A percentile compares a stretch with the other conserved stretches of the same genome.
phyloP scores from a whole-genome alignment of 2,113 vertebrate genomes.

The Brienomyrus longianalis region DNA sequence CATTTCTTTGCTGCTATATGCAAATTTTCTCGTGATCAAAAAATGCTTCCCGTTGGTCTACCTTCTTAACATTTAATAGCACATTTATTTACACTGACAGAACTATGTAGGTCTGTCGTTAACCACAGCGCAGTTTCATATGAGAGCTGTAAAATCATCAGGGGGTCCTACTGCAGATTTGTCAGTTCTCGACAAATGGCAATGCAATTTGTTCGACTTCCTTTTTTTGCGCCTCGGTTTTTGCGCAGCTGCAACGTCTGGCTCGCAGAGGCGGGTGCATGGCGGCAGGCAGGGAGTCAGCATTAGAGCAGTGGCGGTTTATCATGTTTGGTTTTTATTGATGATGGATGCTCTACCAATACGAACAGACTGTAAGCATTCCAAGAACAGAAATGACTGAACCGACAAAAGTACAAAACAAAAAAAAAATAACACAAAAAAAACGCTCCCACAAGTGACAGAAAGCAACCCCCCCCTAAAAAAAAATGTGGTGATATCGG shows the following conservation, averaged over 20 bases:
- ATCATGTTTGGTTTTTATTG: conserved; percentile 60
- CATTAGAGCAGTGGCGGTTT: conserved; percentile 38
- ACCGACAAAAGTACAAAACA: conserved; percentile 54
- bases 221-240: background rate
- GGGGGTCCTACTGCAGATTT: background rate
- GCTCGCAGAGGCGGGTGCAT: background rate
- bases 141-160: background rate
- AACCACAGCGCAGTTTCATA: background rate
- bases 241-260: background rate
- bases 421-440: conserved; percentile 57
- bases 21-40: background rate
- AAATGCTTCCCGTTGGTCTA: background rate
- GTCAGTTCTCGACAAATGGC: background rate
- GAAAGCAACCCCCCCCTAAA: background rate
- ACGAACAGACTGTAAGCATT: conserved; percentile 64
- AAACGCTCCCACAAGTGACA: conserved; percentile 51
- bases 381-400: conserved; percentile 62
- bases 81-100: background rate
- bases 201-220: background rate
- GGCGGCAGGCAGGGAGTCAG: background rate
- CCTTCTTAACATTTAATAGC: background rate
- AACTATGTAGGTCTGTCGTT: background rate
- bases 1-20: background rate
- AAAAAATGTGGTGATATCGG: background rate
- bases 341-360: conserved; percentile 74